phyloP scores from a whole-genome alignment of 2,888 invertebrate genomes.

The Euclidia mi region DNA sequence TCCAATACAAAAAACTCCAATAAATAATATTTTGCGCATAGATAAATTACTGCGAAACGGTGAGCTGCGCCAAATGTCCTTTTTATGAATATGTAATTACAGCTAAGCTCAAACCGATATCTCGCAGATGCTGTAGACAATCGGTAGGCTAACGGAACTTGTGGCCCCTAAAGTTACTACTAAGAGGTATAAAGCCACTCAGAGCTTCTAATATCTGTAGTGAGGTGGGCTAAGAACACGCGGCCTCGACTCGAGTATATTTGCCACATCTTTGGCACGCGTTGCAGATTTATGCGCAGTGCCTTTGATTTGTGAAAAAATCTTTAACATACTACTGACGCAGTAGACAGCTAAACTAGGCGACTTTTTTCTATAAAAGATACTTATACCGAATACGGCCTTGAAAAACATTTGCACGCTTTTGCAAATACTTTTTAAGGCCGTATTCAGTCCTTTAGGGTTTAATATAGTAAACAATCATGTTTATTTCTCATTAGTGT shows the following conservation, averaged over 20 bases:
- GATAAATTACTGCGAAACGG: too few relatives aligned
- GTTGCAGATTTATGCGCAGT: conserved; percentile 5
- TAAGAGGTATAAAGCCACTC: conserved; percentile 51
- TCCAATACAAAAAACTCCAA: too few relatives aligned
- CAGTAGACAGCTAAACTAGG: too few relatives aligned
- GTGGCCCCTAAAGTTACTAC: conserved; percentile 31
- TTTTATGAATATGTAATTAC: conserved; percentile 36
- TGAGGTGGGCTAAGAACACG: conserved; percentile 37
- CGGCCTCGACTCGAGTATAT: conserved; percentile 30
- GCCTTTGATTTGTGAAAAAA: neutral
- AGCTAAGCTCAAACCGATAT: conserved; percentile 48
- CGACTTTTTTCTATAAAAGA: too few relatives aligned
- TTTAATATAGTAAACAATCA: too few relatives aligned
- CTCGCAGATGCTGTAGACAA: conserved; percentile 45
- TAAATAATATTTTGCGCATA: conserved; percentile 10
- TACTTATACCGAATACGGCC: too few relatives aligned
- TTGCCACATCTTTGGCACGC: conserved; percentile 36
- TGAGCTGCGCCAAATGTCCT: conserved; percentile 25
- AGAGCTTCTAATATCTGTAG: conserved; percentile 51
- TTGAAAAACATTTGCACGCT: too few relatives aligned
- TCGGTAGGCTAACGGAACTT: conserved; percentile 43
- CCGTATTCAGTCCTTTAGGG: too few relatives aligned
- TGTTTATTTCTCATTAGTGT: too few relatives aligned
- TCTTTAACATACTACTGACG: too few relatives aligned
- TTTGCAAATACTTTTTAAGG: too few relatives aligned